Percentiles rank a stretch among this genome's conserved stretches.
These are phyloP conservation scores for Calyptommatus sinebrachiatus DNA, from an alignment of 2,113 vertebrate genomes.

Conservation along the genomic window DNA sequence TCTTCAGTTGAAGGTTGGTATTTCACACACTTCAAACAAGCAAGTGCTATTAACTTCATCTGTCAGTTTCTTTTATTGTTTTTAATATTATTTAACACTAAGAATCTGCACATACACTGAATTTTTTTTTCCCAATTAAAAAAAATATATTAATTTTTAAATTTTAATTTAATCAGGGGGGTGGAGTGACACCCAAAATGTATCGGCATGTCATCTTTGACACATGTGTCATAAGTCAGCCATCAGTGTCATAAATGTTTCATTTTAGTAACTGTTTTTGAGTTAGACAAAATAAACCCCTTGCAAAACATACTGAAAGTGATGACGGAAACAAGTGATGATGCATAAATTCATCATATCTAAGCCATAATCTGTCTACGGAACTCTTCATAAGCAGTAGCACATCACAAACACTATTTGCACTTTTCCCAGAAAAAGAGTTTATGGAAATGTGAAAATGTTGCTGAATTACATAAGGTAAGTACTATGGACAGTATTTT, in stretches of 20 bases:
- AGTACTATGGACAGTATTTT: neutral
- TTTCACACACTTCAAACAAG: no score
- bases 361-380: neutral
- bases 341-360: neutral
- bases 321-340: neutral
- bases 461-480: accelerated
- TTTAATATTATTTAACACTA: no score
- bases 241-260: neutral
- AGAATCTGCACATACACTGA: no score
- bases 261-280: neutral
- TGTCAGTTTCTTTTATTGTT: no score
- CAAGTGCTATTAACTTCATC: no score
- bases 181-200: no score
- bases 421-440: neutral
- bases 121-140: no score
- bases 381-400: neutral
- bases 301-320: neutral
- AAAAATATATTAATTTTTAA: no score
- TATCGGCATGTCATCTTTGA: no score
- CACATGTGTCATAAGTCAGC: no score
- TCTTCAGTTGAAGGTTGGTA: no score
- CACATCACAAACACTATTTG: neutral
- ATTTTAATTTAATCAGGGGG: no score
- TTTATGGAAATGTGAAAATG: neutral
- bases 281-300: neutral